Conservation (phyloP, 2,797 vertebrate genomes). For the Uromys caudimaculatus region DNA sequence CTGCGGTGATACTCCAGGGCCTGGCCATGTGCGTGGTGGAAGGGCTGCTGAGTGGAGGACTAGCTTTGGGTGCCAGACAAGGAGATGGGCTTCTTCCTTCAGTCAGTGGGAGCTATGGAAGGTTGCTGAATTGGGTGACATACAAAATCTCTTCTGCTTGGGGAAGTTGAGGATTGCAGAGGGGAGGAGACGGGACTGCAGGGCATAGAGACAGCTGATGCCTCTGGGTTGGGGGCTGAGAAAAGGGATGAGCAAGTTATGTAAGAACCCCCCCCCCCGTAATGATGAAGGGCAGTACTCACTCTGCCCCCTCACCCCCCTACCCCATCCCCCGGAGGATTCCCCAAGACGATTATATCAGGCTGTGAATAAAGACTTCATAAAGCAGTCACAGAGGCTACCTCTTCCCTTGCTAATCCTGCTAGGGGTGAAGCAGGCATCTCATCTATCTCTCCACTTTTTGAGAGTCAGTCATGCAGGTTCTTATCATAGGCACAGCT, state of each 20-base stretch:
- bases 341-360: neutral
- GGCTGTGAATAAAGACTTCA: neutral
- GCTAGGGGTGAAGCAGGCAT: neutral
- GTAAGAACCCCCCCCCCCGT: neutral
- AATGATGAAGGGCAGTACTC: neutral
- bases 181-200: neutral
- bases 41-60: neutral
- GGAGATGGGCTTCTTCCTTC: neutral
- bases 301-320: neutral
- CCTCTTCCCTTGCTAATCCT: accelerated
- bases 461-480: neutral
- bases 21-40: neutral
- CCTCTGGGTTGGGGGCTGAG: neutral
- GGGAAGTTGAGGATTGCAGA: neutral
- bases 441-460: neutral
- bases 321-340: no score
- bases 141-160: neutral
- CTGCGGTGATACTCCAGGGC: neutral
- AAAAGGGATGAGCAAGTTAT: neutral
- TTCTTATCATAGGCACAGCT: neutral
- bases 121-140: neutral
- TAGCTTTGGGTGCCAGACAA: neutral
- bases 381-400: neutral
- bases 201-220: neutral
- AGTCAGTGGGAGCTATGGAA: neutral